Evolutionary conservation across 2,888 invertebrate genomes (phyloP), one percentile per base, ranked within the genome.

Genomic region (Acholoe squamosa): DNA sequence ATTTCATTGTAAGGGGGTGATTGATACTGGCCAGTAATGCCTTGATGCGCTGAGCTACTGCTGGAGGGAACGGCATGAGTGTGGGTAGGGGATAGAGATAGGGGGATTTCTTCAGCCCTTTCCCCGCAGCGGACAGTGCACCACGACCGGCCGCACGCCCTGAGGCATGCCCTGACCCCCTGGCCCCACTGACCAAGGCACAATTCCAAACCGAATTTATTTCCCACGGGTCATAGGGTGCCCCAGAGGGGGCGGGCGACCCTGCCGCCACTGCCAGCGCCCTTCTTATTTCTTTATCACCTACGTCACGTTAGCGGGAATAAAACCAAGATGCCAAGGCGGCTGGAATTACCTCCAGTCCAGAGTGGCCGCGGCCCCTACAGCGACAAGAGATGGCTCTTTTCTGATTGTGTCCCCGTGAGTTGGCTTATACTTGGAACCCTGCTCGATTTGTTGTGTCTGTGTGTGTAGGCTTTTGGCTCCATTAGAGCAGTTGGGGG

Each of bases 171-270:
- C n/a, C 80, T 80, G 80, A 80, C 80, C 80, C 19, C 7, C 80
- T 80, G 80, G 34, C 80, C 80, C 80, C 80, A 80, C 14, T n/a
- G 43, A 1, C 80, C 14, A 80, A 43, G 43, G 34, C 80, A 43
- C 80, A 80, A 80, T 80, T 43, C 80, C 80, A 80, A 80, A 80
- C 80, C 34, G 80, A 80, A 80, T 80, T 80, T 80, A 80, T 80
- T 80, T 80, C 80, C 80, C 80, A 33, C 34, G 80, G 80, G 80
- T 80, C 80, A 80, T 10, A 43, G 43, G 80, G 80, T 80, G 16
- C 34, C 33, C 80, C 43, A 16, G 14, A 80, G 80, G 80, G 80
- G 80, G n/a, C 43, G 43, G 0, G 31, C 76, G 76, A 76, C 76
- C 76, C 76, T 7, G 31, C 76, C 25, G 76, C 28, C 76, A 28